Conservation (phyloP, 2,113 vertebrate genomes). For the Amia ocellicauda region DNA sequence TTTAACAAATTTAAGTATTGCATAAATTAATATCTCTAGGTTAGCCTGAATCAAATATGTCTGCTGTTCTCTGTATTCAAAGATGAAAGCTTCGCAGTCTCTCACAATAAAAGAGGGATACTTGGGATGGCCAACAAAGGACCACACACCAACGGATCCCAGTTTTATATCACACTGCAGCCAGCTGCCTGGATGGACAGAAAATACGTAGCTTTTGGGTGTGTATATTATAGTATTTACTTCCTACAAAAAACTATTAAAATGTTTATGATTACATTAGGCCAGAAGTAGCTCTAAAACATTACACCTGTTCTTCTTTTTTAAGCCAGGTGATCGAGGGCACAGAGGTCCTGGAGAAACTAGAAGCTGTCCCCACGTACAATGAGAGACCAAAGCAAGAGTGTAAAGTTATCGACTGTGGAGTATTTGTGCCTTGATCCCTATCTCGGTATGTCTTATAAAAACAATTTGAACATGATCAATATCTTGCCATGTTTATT, state of each 20-base stretch:
- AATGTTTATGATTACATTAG: too few species aligned
- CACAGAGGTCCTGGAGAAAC: constrained; percentile 65
- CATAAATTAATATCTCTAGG: too few species aligned
- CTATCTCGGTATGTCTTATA: not conserved
- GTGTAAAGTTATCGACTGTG: constrained; percentile 71
- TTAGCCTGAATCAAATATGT: not conserved
- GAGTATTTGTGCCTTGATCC: constrained; percentile 50
- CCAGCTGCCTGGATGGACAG: constrained; percentile 73
- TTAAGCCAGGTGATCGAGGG: constrained; percentile 79
- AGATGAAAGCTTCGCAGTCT: constrained; percentile 82
- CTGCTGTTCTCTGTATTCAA: constrained; percentile 22
- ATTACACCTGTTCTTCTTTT: constrained; percentile 17
- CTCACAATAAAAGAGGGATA: constrained; percentile 72
- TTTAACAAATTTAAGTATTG: too few species aligned
- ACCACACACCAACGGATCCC: constrained; percentile 77
- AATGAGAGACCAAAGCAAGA: constrained; percentile 72
- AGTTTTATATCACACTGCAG: constrained; percentile 89
- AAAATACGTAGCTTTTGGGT: constrained; percentile 88
- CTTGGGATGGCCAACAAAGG: constrained; percentile 84
- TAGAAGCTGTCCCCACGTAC: constrained; percentile 66
- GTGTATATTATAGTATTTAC: constrained; percentile 45
- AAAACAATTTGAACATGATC: too few species aligned
- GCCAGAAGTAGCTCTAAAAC: too few species aligned
- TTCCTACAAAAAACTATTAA: too few species aligned
- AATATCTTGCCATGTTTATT: too few species aligned